These are phyloP conservation scores for Calosoma granatense DNA, from an alignment of 1,140 invertebrate species.

Conservation along the genomic window DNA sequence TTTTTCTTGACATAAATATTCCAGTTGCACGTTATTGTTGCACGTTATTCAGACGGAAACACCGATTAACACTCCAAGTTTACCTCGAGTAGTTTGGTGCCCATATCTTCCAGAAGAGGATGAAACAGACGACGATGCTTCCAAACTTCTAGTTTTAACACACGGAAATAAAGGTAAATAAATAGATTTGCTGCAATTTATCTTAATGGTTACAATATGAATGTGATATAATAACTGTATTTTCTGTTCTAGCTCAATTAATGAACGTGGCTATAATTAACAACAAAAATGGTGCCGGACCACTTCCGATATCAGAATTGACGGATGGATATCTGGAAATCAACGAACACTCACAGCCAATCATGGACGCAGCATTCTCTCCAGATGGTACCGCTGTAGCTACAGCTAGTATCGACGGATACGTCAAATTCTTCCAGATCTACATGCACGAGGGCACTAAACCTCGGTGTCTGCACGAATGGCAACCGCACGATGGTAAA, in stretches of 20 bases:
- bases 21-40: conserved; percentile 33
- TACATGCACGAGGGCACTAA: conserved; percentile 50
- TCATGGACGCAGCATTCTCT: conserved; percentile 81
- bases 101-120: conserved; percentile 69
- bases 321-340: conserved; percentile 53
- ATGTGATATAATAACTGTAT: too few relatives aligned
- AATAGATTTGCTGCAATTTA: too few relatives aligned
- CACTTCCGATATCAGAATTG: conserved; percentile 37
- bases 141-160: conserved; percentile 68
- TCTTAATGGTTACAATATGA: conserved; percentile 30
- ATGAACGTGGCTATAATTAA: conserved; percentile 48
- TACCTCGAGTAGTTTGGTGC: conserved; percentile 77
- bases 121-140: conserved; percentile 58
- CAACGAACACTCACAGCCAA: conserved; percentile 53
- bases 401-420: conserved; percentile 76
- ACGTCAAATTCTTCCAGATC: conserved; percentile 84
- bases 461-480: conserved; percentile 76
- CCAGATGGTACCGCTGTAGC: conserved; percentile 89
- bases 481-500: conserved; percentile 80
- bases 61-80: conserved; percentile 40
- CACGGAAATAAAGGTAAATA: conserved; percentile 65
- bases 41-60: conserved; percentile 42
- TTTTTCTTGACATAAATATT: conserved; percentile 20
- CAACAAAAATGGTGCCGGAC: conserved; percentile 38
- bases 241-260: conserved; percentile 43